Base-by-base conservation (phyloP, 1,140 invertebrate genomes). In the Euwallacea similis region DNA sequence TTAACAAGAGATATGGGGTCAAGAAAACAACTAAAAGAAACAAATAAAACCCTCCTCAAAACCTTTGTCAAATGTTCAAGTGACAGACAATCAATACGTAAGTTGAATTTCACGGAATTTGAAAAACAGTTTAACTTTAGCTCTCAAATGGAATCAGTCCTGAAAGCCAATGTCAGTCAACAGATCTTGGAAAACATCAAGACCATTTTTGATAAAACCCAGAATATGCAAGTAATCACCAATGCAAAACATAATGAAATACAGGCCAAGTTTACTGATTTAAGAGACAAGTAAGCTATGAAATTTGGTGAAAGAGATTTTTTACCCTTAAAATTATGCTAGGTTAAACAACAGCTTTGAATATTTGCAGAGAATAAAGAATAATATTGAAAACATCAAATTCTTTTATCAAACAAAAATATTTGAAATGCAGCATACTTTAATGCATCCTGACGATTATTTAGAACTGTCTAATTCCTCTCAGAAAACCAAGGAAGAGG, bases 341-440 rank as follows among this genome's bases (percentile, higher is more conserved):
- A 77, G 74, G 62, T 55, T 81, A 42, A 74, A 74, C 46, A 71
- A 71, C 33, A 80, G 77, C 62, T 74, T 75, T 7, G 73, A 69
- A 50, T 80, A 73, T 66, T 59, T 81, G 42, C 64, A 75, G 7
- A 73, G 75, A 54, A 79, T 79, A n/a, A 77, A 78, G 66, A 78
- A 78, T 4, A 33, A 33, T 33, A 75, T 81, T 47, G 76, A 81
- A 47, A 79, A 80, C 53, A 70, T 80, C 2, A 75, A 75, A 54
- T 78, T 78, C 66, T 72, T 75, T 6, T 80, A 76, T 64, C 73
- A 80, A 63, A 72, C 68, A 16, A 74, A 76, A 67, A 68, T 76
- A 7, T 56, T 68, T 8, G 69, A 76, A 42, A 64, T 71, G 47
- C 46, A 75, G 11, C 67, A 65, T 6, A 67, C 72, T 42, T 63